Evolutionary conservation across 37 sponge, comb jelly and placozoan species (phyloP).

Genomic region (Spongilla lacustris): DNA sequence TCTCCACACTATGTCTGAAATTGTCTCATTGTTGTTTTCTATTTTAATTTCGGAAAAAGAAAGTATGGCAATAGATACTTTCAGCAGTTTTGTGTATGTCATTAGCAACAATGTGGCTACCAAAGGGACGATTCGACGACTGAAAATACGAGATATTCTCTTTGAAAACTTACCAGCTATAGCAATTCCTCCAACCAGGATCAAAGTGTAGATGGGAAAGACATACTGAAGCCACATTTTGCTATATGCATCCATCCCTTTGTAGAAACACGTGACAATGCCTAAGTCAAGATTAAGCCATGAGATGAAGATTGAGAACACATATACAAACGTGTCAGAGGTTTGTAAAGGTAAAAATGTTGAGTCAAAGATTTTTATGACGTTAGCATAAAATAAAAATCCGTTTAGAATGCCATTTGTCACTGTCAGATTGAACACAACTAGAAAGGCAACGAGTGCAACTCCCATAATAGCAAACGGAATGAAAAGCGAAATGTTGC

Average conservation of each 20-base stretch:
- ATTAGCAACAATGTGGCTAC: slow-evolving; percentile 52
- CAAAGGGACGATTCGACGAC: slow-evolving; percentile 18
- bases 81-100: slow-evolving; percentile 23
- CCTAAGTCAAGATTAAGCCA: slow-evolving; percentile 61
- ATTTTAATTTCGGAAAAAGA: not conserved
- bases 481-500: not conserved
- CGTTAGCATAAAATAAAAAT: not conserved
- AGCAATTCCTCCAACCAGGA: slow-evolving; percentile 12
- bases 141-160: not conserved
- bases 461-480: not conserved
- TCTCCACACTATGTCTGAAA: not conserved
- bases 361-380: not conserved
- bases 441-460: not conserved
- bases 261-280: slow-evolving; percentile 39
- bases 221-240: slow-evolving; percentile 46
- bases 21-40: not conserved
- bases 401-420: not conserved
- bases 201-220: slow-evolving; percentile 41
- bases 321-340: not conserved
- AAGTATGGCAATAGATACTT: not conserved
- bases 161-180: slow-evolving; percentile 6
- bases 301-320: not conserved
- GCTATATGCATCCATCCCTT: slow-evolving; percentile 28
- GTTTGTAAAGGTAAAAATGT: not conserved
- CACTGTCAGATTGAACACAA: not conserved